Evolutionary conservation across 2,888 invertebrate genomes (phyloP).

Genomic region (Luperina testacea): DNA sequence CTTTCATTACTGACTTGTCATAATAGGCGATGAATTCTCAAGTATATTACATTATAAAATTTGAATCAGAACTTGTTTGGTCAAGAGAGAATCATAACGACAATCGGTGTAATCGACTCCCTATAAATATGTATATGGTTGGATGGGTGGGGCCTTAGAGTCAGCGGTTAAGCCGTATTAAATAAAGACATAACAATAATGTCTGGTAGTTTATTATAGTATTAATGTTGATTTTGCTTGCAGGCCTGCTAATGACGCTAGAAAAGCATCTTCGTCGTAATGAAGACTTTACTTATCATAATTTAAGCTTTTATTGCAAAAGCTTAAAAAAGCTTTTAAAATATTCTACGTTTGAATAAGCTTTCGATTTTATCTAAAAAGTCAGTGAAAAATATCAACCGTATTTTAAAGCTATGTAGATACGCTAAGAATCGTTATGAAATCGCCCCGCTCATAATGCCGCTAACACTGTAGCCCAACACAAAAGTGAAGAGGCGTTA

Average conservation of each 20-base stretch:
- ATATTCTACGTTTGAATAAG: not conserved
- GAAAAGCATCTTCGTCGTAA: slow-evolving; percentile 10
- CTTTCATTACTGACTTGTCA: slow-evolving; percentile 74
- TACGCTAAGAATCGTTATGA: not conserved
- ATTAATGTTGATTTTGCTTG: slow-evolving; percentile 21
- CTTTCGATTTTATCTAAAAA: not conserved
- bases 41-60: slow-evolving; percentile 75
- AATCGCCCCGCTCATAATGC: slow-evolving; percentile 7
- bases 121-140: slow-evolving; percentile 68
- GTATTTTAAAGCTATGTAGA: not conserved
- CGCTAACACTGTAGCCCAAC: slow-evolving; percentile 45
- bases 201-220: slow-evolving; percentile 1
- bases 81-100: slow-evolving; percentile 70
- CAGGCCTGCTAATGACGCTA: slow-evolving; percentile 9
- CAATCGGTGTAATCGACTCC: slow-evolving; percentile 62
- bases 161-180: slow-evolving; percentile 50
- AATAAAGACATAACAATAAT: slow-evolving; percentile 32
- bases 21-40: slow-evolving; percentile 73
- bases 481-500: slow-evolving; percentile 63
- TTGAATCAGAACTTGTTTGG: slow-evolving; percentile 73
- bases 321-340: slow-evolving; percentile 3
- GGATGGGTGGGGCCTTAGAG: slow-evolving; percentile 57
- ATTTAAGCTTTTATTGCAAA: slow-evolving; percentile 3
- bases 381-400: not conserved
- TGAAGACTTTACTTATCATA: not conserved